Percentiles rank a stretch among this genome's conserved stretches.
Evolutionary conservation across 2,888 invertebrate species (phyloP).

Genomic region (Sinotaia quadrata): DNA sequence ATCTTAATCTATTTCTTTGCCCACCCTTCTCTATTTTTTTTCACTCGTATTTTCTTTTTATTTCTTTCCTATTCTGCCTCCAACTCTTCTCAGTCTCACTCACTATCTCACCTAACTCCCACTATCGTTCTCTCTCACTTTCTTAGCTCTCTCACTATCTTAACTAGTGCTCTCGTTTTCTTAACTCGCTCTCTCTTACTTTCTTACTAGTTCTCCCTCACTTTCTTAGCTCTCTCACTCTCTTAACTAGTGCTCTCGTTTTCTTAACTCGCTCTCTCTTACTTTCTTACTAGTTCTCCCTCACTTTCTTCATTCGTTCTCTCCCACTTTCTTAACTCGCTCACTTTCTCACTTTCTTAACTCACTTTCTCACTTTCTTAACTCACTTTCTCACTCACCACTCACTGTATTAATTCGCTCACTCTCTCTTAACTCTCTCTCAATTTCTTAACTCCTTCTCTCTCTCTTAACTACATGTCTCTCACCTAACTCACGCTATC

Average conservation of each 20-base stretch:
- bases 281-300: not conserved
- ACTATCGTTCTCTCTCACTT: not conserved
- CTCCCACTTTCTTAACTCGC: not conserved
- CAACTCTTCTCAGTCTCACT: not conserved
- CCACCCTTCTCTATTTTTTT: too few relatives aligned
- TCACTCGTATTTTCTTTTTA: not conserved
- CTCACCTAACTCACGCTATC: not conserved
- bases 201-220: not conserved
- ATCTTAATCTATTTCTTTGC: too few relatives aligned
- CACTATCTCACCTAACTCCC: not conserved
- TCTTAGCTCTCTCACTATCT: not conserved
- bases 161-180: not conserved
- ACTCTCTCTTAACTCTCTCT: not conserved
- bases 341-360: not conserved
- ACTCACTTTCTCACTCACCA: not conserved
- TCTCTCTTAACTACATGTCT: not conserved
- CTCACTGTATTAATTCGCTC: not conserved
- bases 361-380: not conserved
- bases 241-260: too few relatives aligned
- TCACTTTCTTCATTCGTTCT: constrained; percentile 1
- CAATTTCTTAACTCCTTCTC: not conserved
- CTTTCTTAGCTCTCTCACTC: not conserved
- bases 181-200: not conserved
- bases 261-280: too few relatives aligned
- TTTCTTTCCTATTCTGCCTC: not conserved